phyloP scores from a whole-genome alignment of 2,888 invertebrate species.

The Phortica magna region DNA sequence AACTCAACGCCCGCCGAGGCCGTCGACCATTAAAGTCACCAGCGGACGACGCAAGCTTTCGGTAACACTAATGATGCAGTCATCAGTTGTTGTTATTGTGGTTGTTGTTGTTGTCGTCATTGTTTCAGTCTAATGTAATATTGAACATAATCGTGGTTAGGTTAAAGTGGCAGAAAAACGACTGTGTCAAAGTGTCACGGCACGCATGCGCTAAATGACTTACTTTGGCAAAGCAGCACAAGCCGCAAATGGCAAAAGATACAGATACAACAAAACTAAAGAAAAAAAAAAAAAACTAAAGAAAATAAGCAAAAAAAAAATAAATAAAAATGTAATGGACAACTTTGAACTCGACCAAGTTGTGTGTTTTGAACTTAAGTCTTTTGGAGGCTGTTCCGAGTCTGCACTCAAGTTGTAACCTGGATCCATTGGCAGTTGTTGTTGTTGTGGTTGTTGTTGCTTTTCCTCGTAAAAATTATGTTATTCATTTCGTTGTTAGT shows the following conservation, averaged over 20 bases:
- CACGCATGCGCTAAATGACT: conserved; percentile 34
- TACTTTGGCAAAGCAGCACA: conserved; percentile 18
- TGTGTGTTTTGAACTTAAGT: conserved; percentile 3
- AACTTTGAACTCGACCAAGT: conserved; percentile 28
- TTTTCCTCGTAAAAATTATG: conserved; percentile 18
- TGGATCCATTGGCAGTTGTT: conserved; percentile 23
- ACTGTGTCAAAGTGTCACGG: conserved; percentile 26
- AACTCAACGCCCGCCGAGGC: conserved; percentile 24
- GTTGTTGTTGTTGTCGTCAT: neutral
- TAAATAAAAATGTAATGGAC: neutral
- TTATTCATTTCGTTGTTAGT: conserved; percentile 21
- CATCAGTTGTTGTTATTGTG: conserved; percentile 23
- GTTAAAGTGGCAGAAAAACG: conserved; percentile 15
- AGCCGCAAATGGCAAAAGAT: neutral
- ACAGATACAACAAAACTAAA: neutral
- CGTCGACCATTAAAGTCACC: conserved; percentile 12
- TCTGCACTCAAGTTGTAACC: neutral
- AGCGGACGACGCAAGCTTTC: neutral
- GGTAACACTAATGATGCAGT: conserved; percentile 38
- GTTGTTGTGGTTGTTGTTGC: neutral
- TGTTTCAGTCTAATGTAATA: no score
- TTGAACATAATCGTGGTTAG: neutral
- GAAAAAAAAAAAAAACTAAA: neutral
- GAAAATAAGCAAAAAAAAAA: neutral
- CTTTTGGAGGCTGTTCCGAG: neutral